Percentiles rank a stretch among this genome's conserved stretches.
These are phyloP conservation scores for Ochotona princeps DNA, from an alignment of 2,113 vertebrate genomes.

Conservation along the genomic window DNA sequence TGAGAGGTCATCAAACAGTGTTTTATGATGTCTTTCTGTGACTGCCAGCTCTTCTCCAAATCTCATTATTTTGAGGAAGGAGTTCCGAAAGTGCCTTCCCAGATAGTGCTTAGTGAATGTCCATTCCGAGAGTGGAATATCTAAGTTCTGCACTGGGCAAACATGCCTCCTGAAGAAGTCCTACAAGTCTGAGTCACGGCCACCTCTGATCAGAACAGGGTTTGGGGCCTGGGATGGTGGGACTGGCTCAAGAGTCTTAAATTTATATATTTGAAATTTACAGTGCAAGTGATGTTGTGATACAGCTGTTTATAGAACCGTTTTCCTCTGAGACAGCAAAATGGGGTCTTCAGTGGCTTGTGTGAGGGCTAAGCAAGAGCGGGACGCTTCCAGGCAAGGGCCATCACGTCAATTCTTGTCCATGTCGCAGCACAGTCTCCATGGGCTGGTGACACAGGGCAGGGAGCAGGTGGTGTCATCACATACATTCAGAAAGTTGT, in stretches of 20 bases:
- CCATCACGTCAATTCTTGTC: neutral
- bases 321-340: neutral
- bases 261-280: too few species aligned
- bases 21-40: neutral
- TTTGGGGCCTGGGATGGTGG: neutral
- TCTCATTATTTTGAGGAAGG: constrained; percentile 31
- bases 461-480: neutral
- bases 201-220: neutral
- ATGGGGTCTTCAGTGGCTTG: neutral
- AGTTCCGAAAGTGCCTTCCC: neutral
- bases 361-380: neutral
- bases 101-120: neutral
- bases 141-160: neutral
- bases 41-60: neutral
- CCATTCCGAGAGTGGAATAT: neutral
- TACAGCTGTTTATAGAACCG: neutral
- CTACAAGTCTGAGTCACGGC: neutral
- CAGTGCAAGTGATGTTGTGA: too few species aligned
- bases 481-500: neutral
- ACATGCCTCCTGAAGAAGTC: neutral
- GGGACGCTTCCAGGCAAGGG: neutral
- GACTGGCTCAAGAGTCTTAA: too few species aligned
- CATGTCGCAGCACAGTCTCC: accelerated
- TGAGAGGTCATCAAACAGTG: neutral
- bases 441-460: neutral